Evolutionary conservation across 1,140 invertebrate species (phyloP), one percentile per base, ranked within the genome.

Genomic region (Leguminivora glycinivorella): DNA sequence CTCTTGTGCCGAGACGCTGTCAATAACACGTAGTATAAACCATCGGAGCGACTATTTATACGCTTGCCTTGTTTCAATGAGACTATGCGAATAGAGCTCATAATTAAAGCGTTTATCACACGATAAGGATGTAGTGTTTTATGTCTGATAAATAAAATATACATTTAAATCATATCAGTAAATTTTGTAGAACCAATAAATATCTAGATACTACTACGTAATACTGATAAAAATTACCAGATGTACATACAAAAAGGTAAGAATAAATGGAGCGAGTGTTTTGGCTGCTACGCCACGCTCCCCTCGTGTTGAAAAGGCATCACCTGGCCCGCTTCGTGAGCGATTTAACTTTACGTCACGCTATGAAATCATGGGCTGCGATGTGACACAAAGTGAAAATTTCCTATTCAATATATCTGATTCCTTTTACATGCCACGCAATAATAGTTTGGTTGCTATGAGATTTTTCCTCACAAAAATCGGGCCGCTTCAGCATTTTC

Each of bases 11-110:
- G 58, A 63, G 58, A 63, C 29, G 58, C 25, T 63, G 58, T 63
- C 58, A 63, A 63, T 63, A 63, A 63, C 58, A 63, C 26, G 25
- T 63, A 26, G 58, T n/a, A 34, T n/a, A n/a, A n/a, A 17, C 58
- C 26, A 63, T 63, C 58, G 58, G 14, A 9, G 14, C 26, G 58
- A 63, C 58, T 63, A 63, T 63, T 63, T 31, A 31, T 63, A 63
- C 26, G 58, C 26, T 26, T 31, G 26, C 29, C 7, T 12, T 26
- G 58, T 26, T 25, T 26, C 56, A 26, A 19, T 60, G 14, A 26
- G 56, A 60, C 26, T 25, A 63, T 25, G 58, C 26, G 58, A 31
- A 31, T 63, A 34, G 58, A 58, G 14, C 26, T 29, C 5, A 19
- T 34, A 34, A 63, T 63, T 31, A 63, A 63, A 19, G 58, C 58